Conservation (phyloP, 2,113 vertebrate genomes). For the Lutjanus erythropterus region DNA sequence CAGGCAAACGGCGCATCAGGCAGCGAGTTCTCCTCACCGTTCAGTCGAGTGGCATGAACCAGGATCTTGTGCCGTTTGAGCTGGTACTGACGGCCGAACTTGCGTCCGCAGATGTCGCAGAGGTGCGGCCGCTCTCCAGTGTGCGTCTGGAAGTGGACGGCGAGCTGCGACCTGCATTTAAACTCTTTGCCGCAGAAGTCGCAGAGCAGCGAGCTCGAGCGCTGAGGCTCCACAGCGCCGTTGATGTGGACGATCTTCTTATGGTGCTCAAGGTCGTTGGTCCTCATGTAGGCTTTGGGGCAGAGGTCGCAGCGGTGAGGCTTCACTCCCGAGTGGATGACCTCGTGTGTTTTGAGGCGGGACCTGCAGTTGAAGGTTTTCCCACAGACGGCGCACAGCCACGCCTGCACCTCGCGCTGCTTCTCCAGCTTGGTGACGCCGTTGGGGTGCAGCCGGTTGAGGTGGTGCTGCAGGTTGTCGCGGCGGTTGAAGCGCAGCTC, state of each 20-base stretch:
- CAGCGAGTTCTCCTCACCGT: rapidly evolving
- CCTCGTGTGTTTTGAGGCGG: slow-evolving; percentile 69
- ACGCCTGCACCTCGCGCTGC: slow-evolving; percentile 36
- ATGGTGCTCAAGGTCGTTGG: slow-evolving; percentile 77
- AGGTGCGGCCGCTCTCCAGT: slow-evolving; percentile 75
- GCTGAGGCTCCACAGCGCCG: neutral
- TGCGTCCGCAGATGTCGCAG: slow-evolving; percentile 76
- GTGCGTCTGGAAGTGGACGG: slow-evolving; percentile 69
- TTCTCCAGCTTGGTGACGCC: slow-evolving; percentile 43
- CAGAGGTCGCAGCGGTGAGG: slow-evolving; percentile 72
- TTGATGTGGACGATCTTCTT: slow-evolving; percentile 55
- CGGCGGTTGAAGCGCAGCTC: slow-evolving; percentile 77
- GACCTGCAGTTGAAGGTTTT: slow-evolving; percentile 78
- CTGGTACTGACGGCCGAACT: slow-evolving; percentile 72
- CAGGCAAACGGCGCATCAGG: slow-evolving; percentile 4
- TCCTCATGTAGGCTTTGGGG: slow-evolving; percentile 79
- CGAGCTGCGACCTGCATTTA: slow-evolving; percentile 70
- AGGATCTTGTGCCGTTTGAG: slow-evolving; percentile 71
- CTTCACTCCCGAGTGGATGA: slow-evolving; percentile 76
- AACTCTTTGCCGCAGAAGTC: slow-evolving; percentile 76
- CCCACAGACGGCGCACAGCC: slow-evolving; percentile 73
- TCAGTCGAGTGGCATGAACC: slow-evolving; percentile 10
- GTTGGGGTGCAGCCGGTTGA: slow-evolving; percentile 61
- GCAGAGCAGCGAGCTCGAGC: slow-evolving; percentile 65
- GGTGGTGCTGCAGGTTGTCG: slow-evolving; percentile 76